Evolutionary conservation across 2,888 invertebrate genomes (phyloP), one percentile per base, ranked within the genome.

Genomic region (Ormyrus thymus): DNA sequence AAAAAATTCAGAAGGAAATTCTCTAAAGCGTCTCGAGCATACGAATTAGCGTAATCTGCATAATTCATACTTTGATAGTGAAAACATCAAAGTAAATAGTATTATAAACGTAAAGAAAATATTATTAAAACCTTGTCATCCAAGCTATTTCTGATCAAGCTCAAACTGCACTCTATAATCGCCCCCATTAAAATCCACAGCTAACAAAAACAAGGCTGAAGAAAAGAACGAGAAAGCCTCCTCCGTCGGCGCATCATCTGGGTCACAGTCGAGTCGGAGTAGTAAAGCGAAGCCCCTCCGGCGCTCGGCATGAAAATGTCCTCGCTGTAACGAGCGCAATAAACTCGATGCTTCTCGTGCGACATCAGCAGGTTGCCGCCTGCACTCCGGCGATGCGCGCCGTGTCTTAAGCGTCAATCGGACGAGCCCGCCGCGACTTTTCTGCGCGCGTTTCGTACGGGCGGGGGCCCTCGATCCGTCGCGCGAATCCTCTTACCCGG

Each of bases 271-370:
- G 46, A 29, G 29, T 29, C 29, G 0, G 29, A 29, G 29, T 29
- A 29, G 29, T 29, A 29, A 29, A 29, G 29, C 29, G 29, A 29
- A 29, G 29, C 4, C 29, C 29, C 29, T 4, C 3, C n/a, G 10
- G 9, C 45, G 10, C 48, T 8, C n/a, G 48, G 48, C 62, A n/a
- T 13, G 68, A 45, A 68, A 55, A 55, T 48, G 53, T 53, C n/a
- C 13, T 56, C 55, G 7, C 45, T 68, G n/a, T n/a, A 68, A 68
- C 68, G 53, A 56, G 9, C 45, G 68, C 46, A 55, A 68, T 68
- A 68, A 68, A 65, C 29, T 29, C 29, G 4, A 29, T 29, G 29
- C 4, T 29, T 29, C 29, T 29, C 4, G 29, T 29, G 0, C 29
- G 29, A 29, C 29, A n/a, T n/a, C n/a, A 66, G 43, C 53, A 51